Conservation (phyloP, 2,888 invertebrate species). For the Carterocephalus palaemon region DNA sequence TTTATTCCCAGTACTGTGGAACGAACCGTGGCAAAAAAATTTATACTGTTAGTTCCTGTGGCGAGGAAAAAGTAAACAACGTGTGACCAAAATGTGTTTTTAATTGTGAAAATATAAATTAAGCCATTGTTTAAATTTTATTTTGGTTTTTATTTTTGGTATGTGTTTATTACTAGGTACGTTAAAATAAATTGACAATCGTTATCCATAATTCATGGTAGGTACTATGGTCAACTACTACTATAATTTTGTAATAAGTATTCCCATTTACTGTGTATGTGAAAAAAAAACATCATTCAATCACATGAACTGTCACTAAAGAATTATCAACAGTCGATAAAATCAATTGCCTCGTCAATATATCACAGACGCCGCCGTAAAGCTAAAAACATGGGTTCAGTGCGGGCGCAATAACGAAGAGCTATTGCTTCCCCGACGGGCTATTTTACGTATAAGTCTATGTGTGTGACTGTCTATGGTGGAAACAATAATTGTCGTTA, state of each 20-base stretch:
- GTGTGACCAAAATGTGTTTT: constrained; percentile 4
- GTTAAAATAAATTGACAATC: too few species aligned
- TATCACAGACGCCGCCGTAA: constrained; percentile 6
- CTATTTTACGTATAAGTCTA: constrained; percentile 1
- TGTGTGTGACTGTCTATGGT: constrained; percentile 3
- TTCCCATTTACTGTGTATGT: too few species aligned
- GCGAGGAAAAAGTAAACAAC: constrained; percentile 11
- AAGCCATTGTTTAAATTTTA: too few species aligned
- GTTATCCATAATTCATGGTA: too few species aligned
- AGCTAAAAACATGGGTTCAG: constrained; percentile 7
- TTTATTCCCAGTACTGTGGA: constrained; percentile 22
- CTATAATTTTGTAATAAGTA: too few species aligned
- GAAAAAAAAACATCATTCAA: constrained; percentile 3
- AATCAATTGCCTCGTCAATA: constrained; percentile 7
- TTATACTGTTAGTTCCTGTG: constrained; percentile 15
- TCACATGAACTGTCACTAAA: constrained; percentile 4
- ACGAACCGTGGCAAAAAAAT: constrained; percentile 17
- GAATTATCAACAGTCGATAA: too few species aligned
- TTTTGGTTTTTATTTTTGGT: too few species aligned
- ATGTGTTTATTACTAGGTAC: too few species aligned
- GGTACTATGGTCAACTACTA: too few species aligned
- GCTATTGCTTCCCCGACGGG: constrained; percentile 21
- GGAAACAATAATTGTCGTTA: constrained; percentile 61
- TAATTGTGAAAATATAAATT: constrained; percentile 2
- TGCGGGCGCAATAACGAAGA: constrained; percentile 10